These are phyloP conservation scores for Octodonta nipae DNA, from an alignment of 2,888 invertebrate genomes.

Conservation along the genomic window DNA sequence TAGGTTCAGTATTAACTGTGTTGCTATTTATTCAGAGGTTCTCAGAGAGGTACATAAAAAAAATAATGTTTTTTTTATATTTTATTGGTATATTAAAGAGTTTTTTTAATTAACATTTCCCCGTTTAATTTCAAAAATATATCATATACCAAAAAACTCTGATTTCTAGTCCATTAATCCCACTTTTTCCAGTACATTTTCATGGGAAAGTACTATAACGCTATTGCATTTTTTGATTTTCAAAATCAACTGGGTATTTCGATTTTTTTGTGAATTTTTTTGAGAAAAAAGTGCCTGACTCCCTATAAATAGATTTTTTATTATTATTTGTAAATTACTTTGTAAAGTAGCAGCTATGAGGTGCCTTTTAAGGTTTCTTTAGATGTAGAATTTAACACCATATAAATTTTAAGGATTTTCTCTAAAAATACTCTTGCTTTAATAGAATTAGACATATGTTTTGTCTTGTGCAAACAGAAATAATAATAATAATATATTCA, in stretches of 20 bases:
- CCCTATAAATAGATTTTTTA: conserved; percentile 8
- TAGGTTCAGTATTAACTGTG: no score
- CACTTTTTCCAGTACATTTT: neutral
- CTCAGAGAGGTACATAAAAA: no score
- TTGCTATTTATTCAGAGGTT: no score
- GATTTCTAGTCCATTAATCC: no score
- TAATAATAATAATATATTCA: no score
- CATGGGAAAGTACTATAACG: neutral
- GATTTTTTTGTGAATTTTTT: conserved; percentile 10
- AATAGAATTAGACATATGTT: conserved; percentile 8
- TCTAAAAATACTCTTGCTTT: conserved; percentile 16
- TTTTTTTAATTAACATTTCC: no score
- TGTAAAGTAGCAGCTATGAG: conserved; percentile 17
- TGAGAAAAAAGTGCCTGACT: conserved; percentile 17
- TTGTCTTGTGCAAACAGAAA: conserved; percentile 6
- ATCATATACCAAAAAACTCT: no score
- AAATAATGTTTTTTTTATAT: no score
- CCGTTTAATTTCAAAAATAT: no score
- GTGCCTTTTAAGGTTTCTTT: conserved; percentile 15
- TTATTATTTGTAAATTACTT: conserved; percentile 10
- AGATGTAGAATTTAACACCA: conserved; percentile 12
- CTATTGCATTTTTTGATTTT: conserved; percentile 3
- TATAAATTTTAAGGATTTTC: conserved; percentile 9
- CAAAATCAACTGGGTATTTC: conserved; percentile 11
- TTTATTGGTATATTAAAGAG: no score